Conservation (phyloP, 2,888 invertebrate species). For the Xylocampa areola region DNA sequence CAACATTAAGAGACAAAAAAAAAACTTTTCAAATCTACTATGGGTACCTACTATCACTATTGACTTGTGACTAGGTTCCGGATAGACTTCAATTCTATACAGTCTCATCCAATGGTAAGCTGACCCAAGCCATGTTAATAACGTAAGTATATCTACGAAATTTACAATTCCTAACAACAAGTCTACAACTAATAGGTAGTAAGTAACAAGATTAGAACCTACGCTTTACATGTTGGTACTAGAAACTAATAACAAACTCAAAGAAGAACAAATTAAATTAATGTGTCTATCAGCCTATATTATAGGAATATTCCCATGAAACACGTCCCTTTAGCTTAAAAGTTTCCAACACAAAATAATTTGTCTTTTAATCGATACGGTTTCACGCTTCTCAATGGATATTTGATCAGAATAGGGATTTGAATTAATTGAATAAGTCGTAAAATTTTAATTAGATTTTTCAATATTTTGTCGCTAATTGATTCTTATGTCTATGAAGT, state of each 20-base stretch:
- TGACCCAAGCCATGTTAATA: too few relatives aligned
- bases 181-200: too few relatives aligned
- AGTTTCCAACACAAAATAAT: constrained; percentile 22
- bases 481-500: too few relatives aligned
- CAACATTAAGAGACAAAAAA: too few relatives aligned
- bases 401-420: constrained; percentile 34
- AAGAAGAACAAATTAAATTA: constrained; percentile 42
- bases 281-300: constrained; percentile 14
- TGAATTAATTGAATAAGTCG: constrained; percentile 26
- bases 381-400: constrained; percentile 19
- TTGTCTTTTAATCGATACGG: constrained; percentile 27
- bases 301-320: constrained; percentile 12
- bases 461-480: too few relatives aligned
- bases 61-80: too few relatives aligned
- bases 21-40: too few relatives aligned
- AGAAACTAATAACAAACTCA: constrained; percentile 25
- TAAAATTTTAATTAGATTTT: neutral
- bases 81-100: too few relatives aligned
- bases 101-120: too few relatives aligned
- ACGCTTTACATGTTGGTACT: constrained; percentile 26
- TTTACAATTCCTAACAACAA: constrained; percentile 4
- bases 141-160: neutral
- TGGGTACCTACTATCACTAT: too few relatives aligned
- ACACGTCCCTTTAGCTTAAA: constrained; percentile 21
- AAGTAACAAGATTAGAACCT: constrained; percentile 24